Evolutionary conservation across 2,888 invertebrate genomes (phyloP).

Genomic region (Argyresthia albistria): DNA sequence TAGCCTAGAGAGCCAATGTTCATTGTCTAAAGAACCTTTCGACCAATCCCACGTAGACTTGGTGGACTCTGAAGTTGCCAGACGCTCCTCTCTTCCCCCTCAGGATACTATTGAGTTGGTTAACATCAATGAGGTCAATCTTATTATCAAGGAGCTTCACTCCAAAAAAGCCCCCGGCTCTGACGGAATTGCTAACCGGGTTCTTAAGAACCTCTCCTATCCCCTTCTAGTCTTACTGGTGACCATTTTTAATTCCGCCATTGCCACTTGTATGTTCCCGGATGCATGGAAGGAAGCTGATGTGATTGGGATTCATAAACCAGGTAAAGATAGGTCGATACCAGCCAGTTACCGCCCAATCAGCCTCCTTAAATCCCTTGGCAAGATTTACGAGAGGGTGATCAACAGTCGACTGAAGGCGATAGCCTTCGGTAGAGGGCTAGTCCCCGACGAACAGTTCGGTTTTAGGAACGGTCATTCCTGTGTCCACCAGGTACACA

Average conservation of each 20-base stretch:
- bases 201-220: background rate
- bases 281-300: too few species aligned
- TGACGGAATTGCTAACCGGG: constrained; percentile 7
- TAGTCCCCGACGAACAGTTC: background rate
- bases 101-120: background rate
- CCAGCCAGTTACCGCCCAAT: background rate
- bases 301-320: constrained; percentile 1
- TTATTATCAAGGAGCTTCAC: background rate
- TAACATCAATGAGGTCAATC: background rate
- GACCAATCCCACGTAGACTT: background rate
- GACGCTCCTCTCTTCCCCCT: background rate
- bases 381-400: constrained; percentile 7
- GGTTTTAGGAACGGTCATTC: constrained; percentile 8
- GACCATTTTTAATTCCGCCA: constrained; percentile 6
- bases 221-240: background rate
- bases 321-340: background rate
- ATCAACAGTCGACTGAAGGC: background rate
- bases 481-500: constrained; percentile 10
- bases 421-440: background rate
- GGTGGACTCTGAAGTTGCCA: background rate
- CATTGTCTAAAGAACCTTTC: background rate
- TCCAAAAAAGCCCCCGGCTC: constrained; percentile 8
- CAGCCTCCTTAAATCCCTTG: constrained; percentile 6
- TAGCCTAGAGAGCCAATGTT: background rate
- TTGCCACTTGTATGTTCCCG: too few species aligned